A percentile compares a stretch with the other conserved stretches of the same genome.
These are phyloP conservation scores for Calliopum simillimum DNA, from an alignment of 2,888 invertebrate species.

Conservation along the genomic window DNA sequence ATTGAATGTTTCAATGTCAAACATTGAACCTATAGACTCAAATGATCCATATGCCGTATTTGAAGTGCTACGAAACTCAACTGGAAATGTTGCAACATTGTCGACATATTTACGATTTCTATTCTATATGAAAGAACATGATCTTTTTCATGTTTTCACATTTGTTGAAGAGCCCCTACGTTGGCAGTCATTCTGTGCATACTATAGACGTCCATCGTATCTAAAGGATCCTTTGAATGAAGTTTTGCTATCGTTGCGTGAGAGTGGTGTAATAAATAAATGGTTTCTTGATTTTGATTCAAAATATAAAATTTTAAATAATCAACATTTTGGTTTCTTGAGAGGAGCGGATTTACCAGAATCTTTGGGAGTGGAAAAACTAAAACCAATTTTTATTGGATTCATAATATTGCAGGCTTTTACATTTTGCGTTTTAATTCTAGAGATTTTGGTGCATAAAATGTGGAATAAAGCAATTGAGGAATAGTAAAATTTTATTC, in stretches of 20 bases:
- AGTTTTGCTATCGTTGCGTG: slow-evolving; percentile 15
- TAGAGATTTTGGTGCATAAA: slow-evolving; percentile 31
- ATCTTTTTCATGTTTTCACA: not conserved
- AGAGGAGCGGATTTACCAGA: not conserved
- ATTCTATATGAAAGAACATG: not conserved
- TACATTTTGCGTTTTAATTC: slow-evolving; percentile 21
- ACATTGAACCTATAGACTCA: not conserved
- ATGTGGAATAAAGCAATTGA: not conserved
- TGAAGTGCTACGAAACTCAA: slow-evolving; percentile 15
- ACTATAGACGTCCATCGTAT: slow-evolving; percentile 33
- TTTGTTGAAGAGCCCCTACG: slow-evolving; percentile 5
- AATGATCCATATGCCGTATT: not conserved
- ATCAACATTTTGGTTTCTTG: not conserved
- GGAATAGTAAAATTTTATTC: too few relatives aligned
- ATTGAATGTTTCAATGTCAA: not conserved
- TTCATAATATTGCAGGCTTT: slow-evolving; percentile 12
- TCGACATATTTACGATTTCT: not conserved
- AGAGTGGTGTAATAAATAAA: slow-evolving; percentile 20
- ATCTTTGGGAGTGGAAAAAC: slow-evolving; percentile 20
- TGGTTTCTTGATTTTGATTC: slow-evolving; percentile 12
- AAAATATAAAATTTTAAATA: not conserved
- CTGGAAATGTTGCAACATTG: slow-evolving; percentile 20
- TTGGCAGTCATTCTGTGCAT: slow-evolving; percentile 24
- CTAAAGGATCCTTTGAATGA: slow-evolving; percentile 27
- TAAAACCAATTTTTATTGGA: slow-evolving; percentile 34